Evolutionary conservation across 2,888 invertebrate species (phyloP).

Genomic region (Hemistola chrysoprasaria): DNA sequence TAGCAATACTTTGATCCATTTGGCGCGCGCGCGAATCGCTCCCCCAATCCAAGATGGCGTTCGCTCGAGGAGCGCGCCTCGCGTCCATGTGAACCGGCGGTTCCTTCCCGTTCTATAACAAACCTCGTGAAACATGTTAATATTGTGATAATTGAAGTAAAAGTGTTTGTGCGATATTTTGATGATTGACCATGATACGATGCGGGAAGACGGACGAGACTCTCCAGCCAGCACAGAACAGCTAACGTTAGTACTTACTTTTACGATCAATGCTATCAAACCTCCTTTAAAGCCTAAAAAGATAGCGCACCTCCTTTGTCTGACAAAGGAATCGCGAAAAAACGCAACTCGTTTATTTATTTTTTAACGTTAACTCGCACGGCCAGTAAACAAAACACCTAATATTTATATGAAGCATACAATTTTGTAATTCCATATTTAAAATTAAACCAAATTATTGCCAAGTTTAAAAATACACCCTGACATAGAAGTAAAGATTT

Average conservation of each 20-base stretch:
- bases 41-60: constrained; percentile 71
- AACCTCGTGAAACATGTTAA: constrained; percentile 63
- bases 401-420: too few relatives aligned
- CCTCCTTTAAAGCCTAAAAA: neutral
- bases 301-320: neutral
- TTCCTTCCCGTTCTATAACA: constrained; percentile 34
- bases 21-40: constrained; percentile 77
- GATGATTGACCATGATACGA: constrained; percentile 75
- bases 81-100: constrained; percentile 54
- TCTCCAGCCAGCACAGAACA: constrained; percentile 77
- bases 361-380: too few relatives aligned
- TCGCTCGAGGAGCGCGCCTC: constrained; percentile 64
- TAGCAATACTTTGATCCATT: constrained; percentile 49
- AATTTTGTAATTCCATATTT: too few relatives aligned
- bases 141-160: constrained; percentile 56
- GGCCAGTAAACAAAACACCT: too few relatives aligned
- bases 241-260: constrained; percentile 67
- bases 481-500: constrained; percentile 5
- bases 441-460: constrained; percentile 1
- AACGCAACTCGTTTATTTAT: too few relatives aligned
- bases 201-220: constrained; percentile 68
- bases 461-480: constrained; percentile 5
- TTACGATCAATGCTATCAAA: constrained; percentile 1
- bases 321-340: neutral
- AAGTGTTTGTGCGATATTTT: constrained; percentile 41